Base-by-base conservation (phyloP, 1,140 invertebrate species). In the Camponotus pennsylvanicus region DNA sequence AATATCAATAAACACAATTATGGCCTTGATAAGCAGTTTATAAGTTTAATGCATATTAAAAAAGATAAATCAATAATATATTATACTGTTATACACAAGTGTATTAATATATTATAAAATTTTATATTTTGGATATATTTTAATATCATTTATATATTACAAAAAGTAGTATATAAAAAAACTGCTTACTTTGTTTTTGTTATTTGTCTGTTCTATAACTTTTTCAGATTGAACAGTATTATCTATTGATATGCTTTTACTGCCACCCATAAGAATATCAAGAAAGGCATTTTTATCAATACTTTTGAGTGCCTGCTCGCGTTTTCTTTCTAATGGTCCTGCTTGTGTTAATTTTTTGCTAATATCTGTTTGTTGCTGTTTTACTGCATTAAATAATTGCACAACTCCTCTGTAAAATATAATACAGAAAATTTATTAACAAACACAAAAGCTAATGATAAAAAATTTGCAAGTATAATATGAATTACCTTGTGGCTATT, bases 351-450 rank as follows among this genome's bases (percentile, higher is more conserved):
- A 93, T 94, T 98, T 97, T 73, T 96, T 96, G 71, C 97, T 96
- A 70, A 98, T 95, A 71, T 97, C 96, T 93, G 97, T 97, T 94
- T 99, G 98, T 94, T 99, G 98, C 89, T 97, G 96, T 92, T 96
- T 96, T 0, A 99, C 98, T 34, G 98, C 97, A 96, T 99, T 99
- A 89, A 99, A 99, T 87, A 99, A 95, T 93, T 98, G 98, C 0
- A 99, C 98, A 5, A 99, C 98, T 92, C 98, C 98, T 93, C 97
- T 98, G 89, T 49, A 95, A 95, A 88, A 91, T 88, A 90, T 67
- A 82, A 61, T 42, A 18, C 21, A 49, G 67, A 45, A 85, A 66
- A 66, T 59, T 57, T 64, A 42, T 27, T 18, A 75, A 85, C 59
- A 34, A 80, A 45, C 11, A 45, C 2, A 18, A 15, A 34, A 52